These are phyloP conservation scores for Criorhina ranunculi DNA, from an alignment of 2,888 invertebrate genomes.

Conservation along the genomic window DNA sequence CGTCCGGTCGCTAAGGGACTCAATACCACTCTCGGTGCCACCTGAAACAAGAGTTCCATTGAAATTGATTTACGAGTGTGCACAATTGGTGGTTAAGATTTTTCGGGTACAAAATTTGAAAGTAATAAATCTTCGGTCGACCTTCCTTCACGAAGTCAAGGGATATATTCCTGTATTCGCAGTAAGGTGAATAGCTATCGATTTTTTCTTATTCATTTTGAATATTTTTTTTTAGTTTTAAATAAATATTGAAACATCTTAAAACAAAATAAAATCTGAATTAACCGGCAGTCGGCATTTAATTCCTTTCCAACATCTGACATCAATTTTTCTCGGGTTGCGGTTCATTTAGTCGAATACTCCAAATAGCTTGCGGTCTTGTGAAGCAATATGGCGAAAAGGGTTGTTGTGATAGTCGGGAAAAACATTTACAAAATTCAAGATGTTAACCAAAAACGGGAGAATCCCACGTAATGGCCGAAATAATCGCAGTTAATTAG, in stretches of 20 bases:
- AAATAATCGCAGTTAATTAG: conserved; percentile 85
- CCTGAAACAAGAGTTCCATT: conserved; percentile 68
- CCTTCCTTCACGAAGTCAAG: conserved; percentile 31
- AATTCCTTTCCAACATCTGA: conserved; percentile 46
- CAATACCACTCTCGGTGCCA: conserved; percentile 63
- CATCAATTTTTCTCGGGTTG: conserved; percentile 42
- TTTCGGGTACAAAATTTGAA: conserved; percentile 68
- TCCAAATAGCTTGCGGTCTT: conserved; percentile 73
- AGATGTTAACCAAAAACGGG: conserved; percentile 79
- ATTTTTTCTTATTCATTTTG: conserved; percentile 7
- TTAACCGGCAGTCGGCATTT: conserved; percentile 16
- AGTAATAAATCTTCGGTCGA: conserved; percentile 75
- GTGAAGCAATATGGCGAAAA: conserved; percentile 55
- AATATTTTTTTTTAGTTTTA: conserved; percentile 33
- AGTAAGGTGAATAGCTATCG: conserved; percentile 1
- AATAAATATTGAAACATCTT: conserved; percentile 52
- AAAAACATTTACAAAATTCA: conserved; percentile 71
- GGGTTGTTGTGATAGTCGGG: conserved; percentile 54
- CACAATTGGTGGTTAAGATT: conserved; percentile 76
- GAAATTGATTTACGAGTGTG: conserved; percentile 75
- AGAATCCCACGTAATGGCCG: conserved; percentile 85
- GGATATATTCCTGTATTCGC: neutral
- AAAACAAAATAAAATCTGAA: conserved; percentile 44
- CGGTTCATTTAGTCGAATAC: conserved; percentile 63
- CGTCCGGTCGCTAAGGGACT: conserved; percentile 71